Base-by-base conservation (phyloP, 1,140 invertebrate species). In the Atta texana region DNA sequence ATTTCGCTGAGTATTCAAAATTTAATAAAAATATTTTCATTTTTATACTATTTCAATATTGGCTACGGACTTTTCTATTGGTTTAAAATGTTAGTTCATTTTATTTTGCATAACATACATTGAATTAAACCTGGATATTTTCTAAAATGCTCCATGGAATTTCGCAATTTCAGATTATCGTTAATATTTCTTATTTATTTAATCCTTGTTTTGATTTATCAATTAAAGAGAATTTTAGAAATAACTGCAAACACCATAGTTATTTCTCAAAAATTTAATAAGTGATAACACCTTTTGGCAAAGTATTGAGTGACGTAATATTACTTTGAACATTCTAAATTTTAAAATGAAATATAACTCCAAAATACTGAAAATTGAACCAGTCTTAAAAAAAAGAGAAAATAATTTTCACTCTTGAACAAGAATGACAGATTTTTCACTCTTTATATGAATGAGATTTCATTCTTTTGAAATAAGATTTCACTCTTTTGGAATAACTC, bases 141-240 rank as follows among this genome's bases (percentile, higher is more conserved):
- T 3, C 7, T 63, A 16, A 77, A 77, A 64, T 28, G 24, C 39
- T 63, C 12, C 12, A 6, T 57, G 3, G 5, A 74, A 24, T 24
- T 64, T 1, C 12, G 4, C 24, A 49, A 12, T 18, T 7, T 49
- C 3, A 14, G 0, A 31, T 63, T 61, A 12, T 34, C 3, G 2
- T 21, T 3, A 75, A 57, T 28, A 72, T 51, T 31, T 74, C 55
- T 57, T 74, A 72, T 18, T 72, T 55, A 31, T 55, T 74, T 66
- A n/a, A 24, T 71, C 24, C 3, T 72, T 53, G 2, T 1, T 28
- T 4, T 39, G 3, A 77, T 77, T 61, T 77, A 61, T 61, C 21
- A 1, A 53, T 31, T 39, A 77, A 76, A 61, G 16, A 61, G 21
- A 61, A 59, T 24, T 24, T 63, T 18, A 8, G 2, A 61, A 77